Conservation (phyloP, 2,113 vertebrate species). For the Rafetus swinhoei region DNA sequence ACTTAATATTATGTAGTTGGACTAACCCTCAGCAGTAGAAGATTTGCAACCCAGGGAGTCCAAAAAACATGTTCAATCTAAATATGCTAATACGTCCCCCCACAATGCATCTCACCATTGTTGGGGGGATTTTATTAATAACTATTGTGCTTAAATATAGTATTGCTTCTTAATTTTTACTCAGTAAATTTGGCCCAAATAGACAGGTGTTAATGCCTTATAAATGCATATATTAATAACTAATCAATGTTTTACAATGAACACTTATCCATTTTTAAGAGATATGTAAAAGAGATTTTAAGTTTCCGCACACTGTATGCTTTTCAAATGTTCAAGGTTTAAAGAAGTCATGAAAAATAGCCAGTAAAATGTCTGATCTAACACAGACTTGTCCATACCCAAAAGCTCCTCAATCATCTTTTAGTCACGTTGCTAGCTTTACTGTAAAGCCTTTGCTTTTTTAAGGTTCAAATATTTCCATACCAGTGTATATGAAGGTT, state of each 20-base stretch:
- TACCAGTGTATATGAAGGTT: background rate
- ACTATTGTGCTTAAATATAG: background rate
- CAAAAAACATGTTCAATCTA: slow-evolving; percentile 46
- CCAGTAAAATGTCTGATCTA: background rate
- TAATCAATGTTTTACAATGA: background rate
- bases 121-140: slow-evolving; percentile 34
- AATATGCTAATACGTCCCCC: slow-evolving; percentile 70
- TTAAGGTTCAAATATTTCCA: background rate
- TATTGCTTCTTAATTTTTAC: background rate
- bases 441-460: background rate
- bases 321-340: background rate
- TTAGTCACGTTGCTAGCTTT: rapidly evolving
- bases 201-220: background rate
- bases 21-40: slow-evolving; percentile 65
- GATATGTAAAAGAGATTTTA: background rate
- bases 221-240: background rate
- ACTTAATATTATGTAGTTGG: slow-evolving; percentile 58
- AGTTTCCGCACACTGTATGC: background rate
- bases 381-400: background rate
- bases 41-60: slow-evolving; percentile 46
- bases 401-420: slow-evolving; percentile 1
- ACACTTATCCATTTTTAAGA: background rate
- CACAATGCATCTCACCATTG: slow-evolving; percentile 42
- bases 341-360: background rate
- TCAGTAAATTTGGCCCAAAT: background rate